Percentiles rank a stretch among this genome's conserved stretches.
Conservation (phyloP, 2,797 vertebrate genomes). For the Amazonetta brasiliensis region DNA sequence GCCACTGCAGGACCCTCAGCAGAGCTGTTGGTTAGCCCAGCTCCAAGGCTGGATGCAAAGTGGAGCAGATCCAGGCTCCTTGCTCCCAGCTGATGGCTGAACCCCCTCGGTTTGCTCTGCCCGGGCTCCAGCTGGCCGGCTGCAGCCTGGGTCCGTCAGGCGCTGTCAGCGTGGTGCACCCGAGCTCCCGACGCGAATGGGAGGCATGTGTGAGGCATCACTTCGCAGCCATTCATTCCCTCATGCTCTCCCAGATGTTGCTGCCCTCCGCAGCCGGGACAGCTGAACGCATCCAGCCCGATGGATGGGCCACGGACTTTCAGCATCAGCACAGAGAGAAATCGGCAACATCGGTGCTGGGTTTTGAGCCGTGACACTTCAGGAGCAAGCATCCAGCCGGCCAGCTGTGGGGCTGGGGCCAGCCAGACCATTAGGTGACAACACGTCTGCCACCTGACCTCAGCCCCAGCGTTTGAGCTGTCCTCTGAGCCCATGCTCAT, state of each 20-base stretch:
- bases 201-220: constrained; percentile 54
- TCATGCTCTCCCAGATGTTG: constrained; percentile 56
- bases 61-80: constrained; percentile 22
- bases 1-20: background rate
- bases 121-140: constrained; percentile 26
- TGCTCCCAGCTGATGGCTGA: constrained; percentile 55
- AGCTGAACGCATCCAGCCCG: background rate
- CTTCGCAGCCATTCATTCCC: constrained; percentile 33
- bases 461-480: background rate
- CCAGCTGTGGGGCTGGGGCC: background rate
- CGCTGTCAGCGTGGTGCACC: background rate
- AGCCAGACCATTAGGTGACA: rapidly evolving
- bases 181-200: background rate
- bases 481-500: background rate
- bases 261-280: background rate
- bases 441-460: background rate
- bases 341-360: background rate
- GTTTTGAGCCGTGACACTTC: background rate
- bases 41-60: constrained; percentile 1
- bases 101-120: constrained; percentile 10
- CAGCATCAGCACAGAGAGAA: background rate
- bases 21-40: background rate
- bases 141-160: background rate
- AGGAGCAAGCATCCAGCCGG: background rate
- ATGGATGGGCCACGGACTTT: background rate